Base-by-base conservation (phyloP, 2,888 invertebrate genomes). In the Cynaeus angustus region DNA sequence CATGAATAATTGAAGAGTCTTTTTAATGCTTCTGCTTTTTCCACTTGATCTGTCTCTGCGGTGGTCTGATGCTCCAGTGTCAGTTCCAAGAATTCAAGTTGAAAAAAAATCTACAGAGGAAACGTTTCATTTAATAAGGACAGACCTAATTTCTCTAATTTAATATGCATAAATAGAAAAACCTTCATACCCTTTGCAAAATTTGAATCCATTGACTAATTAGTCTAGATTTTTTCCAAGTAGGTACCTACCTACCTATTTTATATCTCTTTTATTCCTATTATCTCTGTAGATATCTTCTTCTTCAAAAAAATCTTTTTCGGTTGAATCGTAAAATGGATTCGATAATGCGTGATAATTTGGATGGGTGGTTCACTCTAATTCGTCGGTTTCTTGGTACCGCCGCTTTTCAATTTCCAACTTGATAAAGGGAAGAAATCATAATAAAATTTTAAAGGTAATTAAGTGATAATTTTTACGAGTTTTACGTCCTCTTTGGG, bases 1-100 rank as follows among this genome's bases (percentile, higher is more conserved):
- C 43, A 71, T 81, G 79, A 79, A 81, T 81, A 78, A 80, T 78
- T 80, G 71, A 81, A 73, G 70, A 71, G 68, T 75, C 75, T 71
- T 78, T 79, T 79, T 79, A 75, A 77, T 75, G 76, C 74, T 53
- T 50, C 55, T 46, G 64, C 69, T 71, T 66, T 70, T 68, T 70
- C 50, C n/a, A 53, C 52, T 56, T 48, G 50, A 71, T 68, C 58
- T 64, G 67, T 68, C 71, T 71, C 41, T 13, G 46, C 21, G 59
- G 46, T 45, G 59, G 59, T 45, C 46, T n/a, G n/a, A n/a, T n/a
- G n/a, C n/a, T n/a, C 2, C 30, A 9, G 10, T 30, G 13, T 3
- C 16, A 48, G 16, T 43, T 43, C 43, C 21, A 21, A 14, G 41
- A 43, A 33, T 43, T 43, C 21, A 21, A 21, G 21, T 21, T n/a